phyloP scores from a whole-genome alignment of 2,888 invertebrate genomes.

The Drosophila mimetica region DNA sequence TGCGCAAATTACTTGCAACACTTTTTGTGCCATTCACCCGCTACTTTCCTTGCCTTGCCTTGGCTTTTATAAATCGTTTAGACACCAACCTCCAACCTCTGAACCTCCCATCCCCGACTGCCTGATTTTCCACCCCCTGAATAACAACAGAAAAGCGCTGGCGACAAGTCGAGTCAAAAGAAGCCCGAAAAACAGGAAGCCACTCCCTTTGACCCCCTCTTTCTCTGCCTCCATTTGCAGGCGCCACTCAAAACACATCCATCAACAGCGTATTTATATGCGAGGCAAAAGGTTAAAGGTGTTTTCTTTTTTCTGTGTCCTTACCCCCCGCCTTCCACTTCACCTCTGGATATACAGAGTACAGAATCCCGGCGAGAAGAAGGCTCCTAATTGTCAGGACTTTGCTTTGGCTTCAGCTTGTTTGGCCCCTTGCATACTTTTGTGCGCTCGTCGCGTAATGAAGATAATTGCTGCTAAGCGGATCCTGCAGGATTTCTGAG shows the following conservation, averaged over 20 bases:
- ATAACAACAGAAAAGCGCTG: conserved; percentile 51
- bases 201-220: conserved; percentile 6
- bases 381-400: conserved; percentile 62
- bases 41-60: conserved; percentile 24
- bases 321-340: too few species aligned
- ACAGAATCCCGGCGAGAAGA: conserved; percentile 1
- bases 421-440: conserved; percentile 58
- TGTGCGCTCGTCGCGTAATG: conserved; percentile 68
- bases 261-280: conserved; percentile 67
- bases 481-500: conserved; percentile 69
- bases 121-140: conserved; percentile 20
- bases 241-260: conserved; percentile 73
- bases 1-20: conserved; percentile 78
- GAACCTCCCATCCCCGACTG: too few species aligned
- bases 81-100: too few species aligned
- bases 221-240: too few species aligned
- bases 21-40: conserved; percentile 59
- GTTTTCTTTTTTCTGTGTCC: conserved; percentile 6
- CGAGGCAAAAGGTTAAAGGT: conserved; percentile 43
- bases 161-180: conserved; percentile 60
- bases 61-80: conserved; percentile 76
- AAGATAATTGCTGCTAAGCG: conserved; percentile 79
- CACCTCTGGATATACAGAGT: not conserved
- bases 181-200: conserved; percentile 70
- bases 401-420: conserved; percentile 29